A percentile compares a stretch with the other conserved stretches of the same genome.
These are phyloP conservation scores for Coturnix japonica DNA, from an alignment of 2,113 vertebrate species.

Conservation along the genomic window DNA sequence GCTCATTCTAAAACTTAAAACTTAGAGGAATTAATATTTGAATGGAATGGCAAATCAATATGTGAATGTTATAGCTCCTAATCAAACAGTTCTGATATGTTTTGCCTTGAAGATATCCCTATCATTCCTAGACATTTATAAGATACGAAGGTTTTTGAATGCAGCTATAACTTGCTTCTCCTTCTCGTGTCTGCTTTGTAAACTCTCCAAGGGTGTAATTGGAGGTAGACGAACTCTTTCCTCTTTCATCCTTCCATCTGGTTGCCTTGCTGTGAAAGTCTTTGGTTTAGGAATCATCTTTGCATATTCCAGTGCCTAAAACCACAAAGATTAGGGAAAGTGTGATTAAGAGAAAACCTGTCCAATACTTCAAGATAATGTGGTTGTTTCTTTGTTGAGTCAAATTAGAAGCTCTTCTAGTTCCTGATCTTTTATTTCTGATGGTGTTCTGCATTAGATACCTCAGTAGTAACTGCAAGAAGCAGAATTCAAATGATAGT, in stretches of 20 bases:
- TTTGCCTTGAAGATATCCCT: not conserved
- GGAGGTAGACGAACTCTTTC: slow-evolving; percentile 62
- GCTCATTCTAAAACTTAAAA: not conserved
- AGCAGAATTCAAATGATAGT: not conserved
- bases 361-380: not conserved
- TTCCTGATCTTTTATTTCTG: not conserved
- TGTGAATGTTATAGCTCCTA: not conserved
- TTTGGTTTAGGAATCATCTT: slow-evolving; percentile 87
- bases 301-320: slow-evolving; percentile 91
- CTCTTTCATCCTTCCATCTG: slow-evolving; percentile 8
- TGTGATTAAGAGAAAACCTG: not conserved
- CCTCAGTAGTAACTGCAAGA: not conserved
- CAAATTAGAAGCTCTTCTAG: not conserved
- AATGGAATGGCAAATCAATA: not conserved
- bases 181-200: slow-evolving; percentile 84
- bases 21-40: not conserved
- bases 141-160: slow-evolving; percentile 77
- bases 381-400: not conserved
- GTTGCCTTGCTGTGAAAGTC: not conserved
- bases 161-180: slow-evolving; percentile 86
- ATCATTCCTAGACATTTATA: not conserved
- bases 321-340: not conserved
- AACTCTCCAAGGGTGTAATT: slow-evolving; percentile 76
- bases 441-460: not conserved
- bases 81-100: not conserved